These are phyloP conservation scores for Agrotis ipsilon DNA, from an alignment of 2,888 invertebrate species.

Conservation along the genomic window DNA sequence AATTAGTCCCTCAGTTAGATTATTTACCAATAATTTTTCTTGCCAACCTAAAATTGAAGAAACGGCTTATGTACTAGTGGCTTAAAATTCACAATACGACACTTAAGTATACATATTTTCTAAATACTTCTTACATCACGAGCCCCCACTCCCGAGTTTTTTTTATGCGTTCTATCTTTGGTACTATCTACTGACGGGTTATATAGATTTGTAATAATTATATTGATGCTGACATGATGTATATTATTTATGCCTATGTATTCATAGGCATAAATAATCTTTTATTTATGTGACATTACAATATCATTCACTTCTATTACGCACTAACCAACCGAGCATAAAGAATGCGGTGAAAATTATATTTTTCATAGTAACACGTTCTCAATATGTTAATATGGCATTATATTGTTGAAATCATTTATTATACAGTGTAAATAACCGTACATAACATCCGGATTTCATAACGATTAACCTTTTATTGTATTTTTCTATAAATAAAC, in stretches of 20 bases:
- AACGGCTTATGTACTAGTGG: too few species aligned
- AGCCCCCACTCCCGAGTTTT: too few species aligned
- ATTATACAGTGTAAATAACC: constrained; percentile 16
- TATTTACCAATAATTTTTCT: too few species aligned
- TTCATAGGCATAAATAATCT: background rate
- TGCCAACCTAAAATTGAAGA: too few species aligned
- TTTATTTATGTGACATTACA: constrained; percentile 24
- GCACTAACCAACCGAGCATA: constrained; percentile 27
- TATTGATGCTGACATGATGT: too few species aligned
- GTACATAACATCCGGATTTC: constrained; percentile 26
- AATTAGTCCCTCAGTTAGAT: too few species aligned
- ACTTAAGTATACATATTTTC: too few species aligned
- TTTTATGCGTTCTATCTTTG: too few species aligned
- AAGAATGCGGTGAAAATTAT: constrained; percentile 42
- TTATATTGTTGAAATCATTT: constrained; percentile 42
- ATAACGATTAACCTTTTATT: constrained; percentile 15
- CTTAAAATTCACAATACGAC: too few species aligned
- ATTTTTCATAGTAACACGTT: constrained; percentile 25
- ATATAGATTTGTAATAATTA: too few species aligned
- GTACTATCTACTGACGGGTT: too few species aligned
- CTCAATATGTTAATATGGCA: constrained; percentile 35
- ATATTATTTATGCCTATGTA: background rate
- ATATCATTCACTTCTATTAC: constrained; percentile 23
- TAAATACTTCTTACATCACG: too few species aligned
- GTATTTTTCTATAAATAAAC: constrained; percentile 17